Percentiles rank a stretch among this genome's conserved stretches.
These are phyloP conservation scores for Andrena dorsata DNA, from an alignment of 2,888 invertebrate species.

Conservation along the genomic window DNA sequence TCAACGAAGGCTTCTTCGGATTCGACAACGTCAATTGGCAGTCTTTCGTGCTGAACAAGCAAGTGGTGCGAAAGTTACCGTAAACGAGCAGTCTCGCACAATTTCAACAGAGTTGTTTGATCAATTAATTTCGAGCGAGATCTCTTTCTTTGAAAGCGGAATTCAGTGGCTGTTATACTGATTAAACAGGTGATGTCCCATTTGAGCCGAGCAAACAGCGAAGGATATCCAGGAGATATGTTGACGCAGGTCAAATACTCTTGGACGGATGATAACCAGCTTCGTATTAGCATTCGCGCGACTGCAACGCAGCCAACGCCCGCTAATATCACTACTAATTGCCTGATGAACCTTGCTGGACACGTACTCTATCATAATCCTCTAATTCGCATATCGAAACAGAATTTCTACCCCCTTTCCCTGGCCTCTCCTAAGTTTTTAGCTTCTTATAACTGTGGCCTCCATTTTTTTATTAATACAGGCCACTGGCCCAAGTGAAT, in stretches of 20 bases:
- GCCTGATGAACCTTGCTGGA: constrained; percentile 88
- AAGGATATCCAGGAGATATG: constrained; percentile 87
- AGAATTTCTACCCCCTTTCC: too few relatives aligned
- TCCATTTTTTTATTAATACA: constrained; percentile 48
- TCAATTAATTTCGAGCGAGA: background rate
- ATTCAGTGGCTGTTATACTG: background rate
- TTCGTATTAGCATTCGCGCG: constrained; percentile 86
- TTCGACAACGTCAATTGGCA: constrained; percentile 86
- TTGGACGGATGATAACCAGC: constrained; percentile 86
- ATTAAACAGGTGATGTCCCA: constrained; percentile 84
- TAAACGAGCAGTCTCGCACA: background rate
- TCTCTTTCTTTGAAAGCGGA: background rate
- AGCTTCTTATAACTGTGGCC: too few relatives aligned
- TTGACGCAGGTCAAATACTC: constrained; percentile 86
- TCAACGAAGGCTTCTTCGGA: constrained; percentile 78
- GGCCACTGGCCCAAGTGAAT: constrained; percentile 80
- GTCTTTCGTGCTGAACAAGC: constrained; percentile 71
- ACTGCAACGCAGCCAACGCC: constrained; percentile 86
- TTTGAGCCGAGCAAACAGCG: constrained; percentile 85
- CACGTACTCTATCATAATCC: constrained; percentile 83
- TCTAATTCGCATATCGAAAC: background rate
- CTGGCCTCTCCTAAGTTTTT: too few relatives aligned
- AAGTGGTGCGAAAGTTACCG: constrained; percentile 72
- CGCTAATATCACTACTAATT: constrained; percentile 87
- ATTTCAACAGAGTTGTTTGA: background rate